Percentiles rank a stretch among this genome's conserved stretches.
Evolutionary conservation across 2,888 invertebrate species (phyloP).

Genomic region (Nysson spinosus): DNA sequence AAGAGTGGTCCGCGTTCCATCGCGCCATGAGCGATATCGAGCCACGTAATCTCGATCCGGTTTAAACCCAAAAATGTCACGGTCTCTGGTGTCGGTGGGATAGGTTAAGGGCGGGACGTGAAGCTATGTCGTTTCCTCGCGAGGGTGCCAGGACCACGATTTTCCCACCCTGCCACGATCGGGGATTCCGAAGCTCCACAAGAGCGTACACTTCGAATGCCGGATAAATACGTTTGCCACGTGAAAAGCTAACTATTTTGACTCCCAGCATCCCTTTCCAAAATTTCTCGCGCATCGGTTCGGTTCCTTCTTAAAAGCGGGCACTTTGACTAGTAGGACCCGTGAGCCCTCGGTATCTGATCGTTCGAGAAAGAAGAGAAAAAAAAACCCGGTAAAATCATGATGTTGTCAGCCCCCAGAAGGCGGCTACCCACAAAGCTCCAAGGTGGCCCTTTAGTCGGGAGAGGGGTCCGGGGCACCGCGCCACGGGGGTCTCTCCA

Average conservation of each 20-base stretch:
- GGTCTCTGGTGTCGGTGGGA: constrained; percentile 32
- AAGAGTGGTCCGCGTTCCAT: constrained; percentile 52
- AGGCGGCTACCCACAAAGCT: constrained; percentile 67
- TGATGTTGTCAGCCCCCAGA: constrained; percentile 56
- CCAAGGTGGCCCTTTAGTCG: constrained; percentile 59
- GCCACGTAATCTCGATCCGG: constrained; percentile 60
- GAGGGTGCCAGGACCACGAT: constrained; percentile 43
- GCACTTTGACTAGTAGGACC: constrained; percentile 49
- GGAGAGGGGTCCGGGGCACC: constrained; percentile 41
- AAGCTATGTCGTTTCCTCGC: constrained; percentile 58
- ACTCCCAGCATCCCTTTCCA: constrained; percentile 19
- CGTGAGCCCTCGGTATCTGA: constrained; percentile 43
- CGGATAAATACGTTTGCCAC: constrained; percentile 51
- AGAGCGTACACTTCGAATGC: too few species aligned
- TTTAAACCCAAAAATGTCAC: constrained; percentile 55
- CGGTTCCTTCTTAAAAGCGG: constrained; percentile 49
- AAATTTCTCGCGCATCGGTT: constrained; percentile 36
- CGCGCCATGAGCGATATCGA: constrained; percentile 56
- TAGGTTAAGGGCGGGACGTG: constrained; percentile 64
- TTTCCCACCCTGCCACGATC: constrained; percentile 55
- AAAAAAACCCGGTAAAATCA: constrained; percentile 66
- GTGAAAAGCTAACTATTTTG: constrained; percentile 45
- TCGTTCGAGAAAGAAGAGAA: constrained; percentile 28
- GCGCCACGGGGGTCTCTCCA: constrained; percentile 65
- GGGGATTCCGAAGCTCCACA: background rate